Conservation (phyloP, 2,113 vertebrate genomes). For the Geococcyx californianus region DNA sequence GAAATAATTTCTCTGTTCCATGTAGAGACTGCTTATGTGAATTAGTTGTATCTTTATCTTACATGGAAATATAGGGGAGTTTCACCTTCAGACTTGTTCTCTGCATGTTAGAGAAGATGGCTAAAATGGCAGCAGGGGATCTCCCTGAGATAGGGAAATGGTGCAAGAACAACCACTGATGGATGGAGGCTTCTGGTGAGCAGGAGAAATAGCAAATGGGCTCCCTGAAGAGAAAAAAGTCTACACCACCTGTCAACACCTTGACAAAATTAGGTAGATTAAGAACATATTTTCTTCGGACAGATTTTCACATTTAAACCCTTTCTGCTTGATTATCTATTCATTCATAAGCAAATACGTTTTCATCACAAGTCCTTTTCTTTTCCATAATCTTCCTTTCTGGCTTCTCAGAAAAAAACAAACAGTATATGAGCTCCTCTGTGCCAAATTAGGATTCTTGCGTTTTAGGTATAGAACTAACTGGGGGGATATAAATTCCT, state of each 20-base stretch:
- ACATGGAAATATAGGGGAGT: not conserved
- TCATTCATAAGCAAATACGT: not conserved
- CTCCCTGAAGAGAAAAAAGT: not conserved
- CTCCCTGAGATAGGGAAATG: not conserved
- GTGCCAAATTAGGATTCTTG: not conserved
- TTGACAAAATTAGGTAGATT: not conserved
- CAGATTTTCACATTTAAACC: not conserved
- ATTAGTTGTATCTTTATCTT: not conserved
- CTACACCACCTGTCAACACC: not conserved
- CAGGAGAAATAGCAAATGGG: not conserved
- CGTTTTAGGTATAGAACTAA: not conserved
- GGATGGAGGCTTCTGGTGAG: not conserved
- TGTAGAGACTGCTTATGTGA: not conserved
- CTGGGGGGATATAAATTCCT: not conserved
- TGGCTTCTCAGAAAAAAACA: not conserved
- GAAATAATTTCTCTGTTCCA: constrained; percentile 26
- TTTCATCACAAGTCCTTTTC: not conserved
- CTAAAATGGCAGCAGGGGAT: not conserved
- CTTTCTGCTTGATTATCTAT: not conserved
- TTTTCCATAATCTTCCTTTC: not conserved
- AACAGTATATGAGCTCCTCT: not conserved
- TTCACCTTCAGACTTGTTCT: not conserved
- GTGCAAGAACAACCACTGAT: not conserved
- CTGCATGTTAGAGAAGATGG: not conserved
- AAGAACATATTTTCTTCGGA: not conserved